Evolutionary conservation across 2,888 invertebrate genomes (phyloP), one percentile per base, ranked within the genome.

Genomic region (Aromia moschata): DNA sequence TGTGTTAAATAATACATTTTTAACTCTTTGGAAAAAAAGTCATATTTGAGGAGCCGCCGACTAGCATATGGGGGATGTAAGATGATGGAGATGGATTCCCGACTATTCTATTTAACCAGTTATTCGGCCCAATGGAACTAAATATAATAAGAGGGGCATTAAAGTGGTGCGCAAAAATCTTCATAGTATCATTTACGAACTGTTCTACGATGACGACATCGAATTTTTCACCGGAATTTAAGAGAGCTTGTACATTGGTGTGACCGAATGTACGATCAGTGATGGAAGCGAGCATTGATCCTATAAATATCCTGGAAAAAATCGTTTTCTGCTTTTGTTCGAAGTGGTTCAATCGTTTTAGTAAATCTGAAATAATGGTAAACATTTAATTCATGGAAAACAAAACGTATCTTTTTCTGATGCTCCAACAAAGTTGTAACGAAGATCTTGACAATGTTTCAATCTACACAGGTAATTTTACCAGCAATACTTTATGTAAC

Each of bases 61-160:
- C 1, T 57, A 82, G 80, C 11, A 79, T 78, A 45, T 84, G 82
- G 0, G 85, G 83, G 20, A 83, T 79, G 73, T 82, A 84, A 0
- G 85, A 81, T 69, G 81, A 82, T 0, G 83, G 80, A 1, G 76
- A 76, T 1, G 84, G 80, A 45, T 82, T 75, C 0, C 84, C 84
- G 71, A 84, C 80, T 61, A 81, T 77, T 56, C 80, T 80, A 54
- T 83, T 83, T 64, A 83, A 80, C 70, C 80, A 80, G 20, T 78
- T 76, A 53, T 77, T 78, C 40, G 79, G 78, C 10, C 80, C 82
- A 16, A 82, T 55, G 0, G 83, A 81, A 68, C 81, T 81, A 5
- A 80, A 68, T 0, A 74, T 43, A 5, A 81, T 68, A 9, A 76
- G 56, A 0, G 77, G 77, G 1, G 75, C 75, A n/a, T 77, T 70